Percentiles rank a stretch among this genome's conserved stretches.
Evolutionary conservation across 92 coral and sea anemone species (phyloP).

Genomic region (Umimayanthus kanabou): DNA sequence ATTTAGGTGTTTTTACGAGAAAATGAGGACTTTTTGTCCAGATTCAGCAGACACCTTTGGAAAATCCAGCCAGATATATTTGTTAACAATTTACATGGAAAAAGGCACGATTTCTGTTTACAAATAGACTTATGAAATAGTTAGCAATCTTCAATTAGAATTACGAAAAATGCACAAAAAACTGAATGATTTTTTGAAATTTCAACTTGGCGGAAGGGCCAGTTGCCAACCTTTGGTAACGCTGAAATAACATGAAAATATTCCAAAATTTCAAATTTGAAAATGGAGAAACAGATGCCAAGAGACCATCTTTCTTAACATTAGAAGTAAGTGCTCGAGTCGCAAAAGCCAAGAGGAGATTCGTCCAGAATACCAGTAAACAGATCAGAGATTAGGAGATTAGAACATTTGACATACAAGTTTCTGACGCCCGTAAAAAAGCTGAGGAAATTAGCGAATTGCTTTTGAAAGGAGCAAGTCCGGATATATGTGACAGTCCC

Average conservation of each 20-base stretch:
- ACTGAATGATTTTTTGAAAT: not conserved
- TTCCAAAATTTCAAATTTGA: not conserved
- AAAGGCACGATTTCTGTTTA: too few relatives aligned
- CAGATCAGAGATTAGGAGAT: not conserved
- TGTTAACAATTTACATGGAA: too few relatives aligned
- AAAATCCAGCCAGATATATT: too few relatives aligned
- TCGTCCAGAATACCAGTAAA: not conserved
- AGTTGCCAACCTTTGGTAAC: not conserved
- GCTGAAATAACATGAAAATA: not conserved
- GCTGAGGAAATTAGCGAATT: too few relatives aligned
- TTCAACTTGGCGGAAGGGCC: not conserved
- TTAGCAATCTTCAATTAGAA: not conserved
- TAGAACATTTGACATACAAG: too few relatives aligned
- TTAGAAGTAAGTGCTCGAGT: not conserved
- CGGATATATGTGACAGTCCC: too few relatives aligned
- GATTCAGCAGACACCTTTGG: too few relatives aligned
- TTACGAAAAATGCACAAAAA: slow-evolving; percentile 10
- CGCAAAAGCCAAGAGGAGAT: not conserved
- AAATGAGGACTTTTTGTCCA: too few relatives aligned
- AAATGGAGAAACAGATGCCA: slow-evolving; percentile 9
- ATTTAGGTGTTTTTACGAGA: too few relatives aligned
- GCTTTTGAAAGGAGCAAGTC: too few relatives aligned
- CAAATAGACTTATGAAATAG: not conserved
- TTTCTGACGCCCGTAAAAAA: too few relatives aligned
- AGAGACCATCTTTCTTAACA: not conserved